Evolutionary conservation across 2,888 invertebrate species (phyloP), one percentile per base, ranked within the genome.

Genomic region (Icerya purchasi): DNA sequence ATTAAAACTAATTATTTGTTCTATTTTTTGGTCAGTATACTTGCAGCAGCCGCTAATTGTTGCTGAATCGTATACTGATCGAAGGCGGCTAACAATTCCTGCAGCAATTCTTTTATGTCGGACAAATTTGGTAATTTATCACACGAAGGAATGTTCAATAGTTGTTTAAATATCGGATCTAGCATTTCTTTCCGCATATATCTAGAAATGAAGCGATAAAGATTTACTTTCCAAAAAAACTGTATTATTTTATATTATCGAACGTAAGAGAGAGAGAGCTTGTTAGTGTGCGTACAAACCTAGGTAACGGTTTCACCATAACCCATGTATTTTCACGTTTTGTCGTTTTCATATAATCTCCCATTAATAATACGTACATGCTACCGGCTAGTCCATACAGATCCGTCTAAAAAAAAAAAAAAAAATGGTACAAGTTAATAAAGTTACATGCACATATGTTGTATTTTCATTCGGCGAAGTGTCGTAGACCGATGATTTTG

Each of bases 371-470:
- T 56, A 87, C 86, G 71, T 93, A 87, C 64, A 90, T 82, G 10
- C 88, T 86, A 18, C 86, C 88, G 56, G 88, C 88, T 63, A 92
- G 74, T 65, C 93, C 92, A 72, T 83, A 94, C 67, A 89, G 74
- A 74, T 96, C 94, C 36, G 88, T 86, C 75, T 94, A 70, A 20
- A 36, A 56, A 14, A 19, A 24, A 56, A 23, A 52, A n/a, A n/a
- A n/a, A n/a, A n/a, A n/a, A n/a, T n/a, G n/a, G n/a, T n/a, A n/a
- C n/a, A n/a, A n/a, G n/a, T n/a, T n/a, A n/a, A n/a, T n/a, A n/a
- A n/a, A n/a, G n/a, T n/a, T n/a, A n/a, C n/a, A n/a, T n/a, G n/a
- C n/a, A n/a, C n/a, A n/a, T n/a, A n/a, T n/a, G n/a, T n/a, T n/a
- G n/a, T n/a, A n/a, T n/a, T n/a, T n/a, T n/a, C n/a, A n/a, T n/a